These are phyloP conservation scores for Emys orbicularis DNA, from an alignment of 2,797 vertebrate species.

Conservation along the genomic window DNA sequence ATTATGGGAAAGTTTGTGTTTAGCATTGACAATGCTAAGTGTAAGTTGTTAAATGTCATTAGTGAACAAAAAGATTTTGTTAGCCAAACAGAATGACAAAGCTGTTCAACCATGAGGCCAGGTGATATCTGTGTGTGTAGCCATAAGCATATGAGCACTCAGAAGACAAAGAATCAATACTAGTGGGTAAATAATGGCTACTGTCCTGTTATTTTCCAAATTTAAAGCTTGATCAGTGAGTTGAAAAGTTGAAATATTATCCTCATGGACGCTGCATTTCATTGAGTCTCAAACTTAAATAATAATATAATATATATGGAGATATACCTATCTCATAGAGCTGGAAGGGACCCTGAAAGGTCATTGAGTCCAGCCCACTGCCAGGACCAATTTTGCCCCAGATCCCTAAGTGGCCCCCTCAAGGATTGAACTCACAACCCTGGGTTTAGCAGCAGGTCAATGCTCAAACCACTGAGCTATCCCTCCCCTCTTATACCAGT, in stretches of 20 bases:
- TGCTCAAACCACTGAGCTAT: too few relatives aligned
- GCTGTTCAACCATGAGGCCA: neutral
- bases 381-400: too few relatives aligned
- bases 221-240: neutral
- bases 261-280: neutral
- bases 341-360: too few relatives aligned
- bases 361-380: too few relatives aligned
- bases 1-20: neutral
- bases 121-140: neutral
- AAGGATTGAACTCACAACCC: too few relatives aligned
- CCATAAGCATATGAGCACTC: neutral
- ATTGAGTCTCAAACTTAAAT: neutral
- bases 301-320: too few relatives aligned
- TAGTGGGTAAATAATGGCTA: neutral
- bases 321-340: too few relatives aligned
- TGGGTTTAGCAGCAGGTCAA: too few relatives aligned
- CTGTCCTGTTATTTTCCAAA: neutral
- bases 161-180: neutral
- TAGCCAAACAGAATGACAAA: neutral
- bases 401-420: too few relatives aligned
- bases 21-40: neutral
- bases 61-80: neutral
- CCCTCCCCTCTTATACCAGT: neutral
- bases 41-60: constrained; percentile 26
- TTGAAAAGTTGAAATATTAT: constrained; percentile 9